Evolutionary conservation across 1,140 invertebrate genomes (phyloP), one percentile per base, ranked within the genome.

Genomic region (Eriosoma lanigerum): DNA sequence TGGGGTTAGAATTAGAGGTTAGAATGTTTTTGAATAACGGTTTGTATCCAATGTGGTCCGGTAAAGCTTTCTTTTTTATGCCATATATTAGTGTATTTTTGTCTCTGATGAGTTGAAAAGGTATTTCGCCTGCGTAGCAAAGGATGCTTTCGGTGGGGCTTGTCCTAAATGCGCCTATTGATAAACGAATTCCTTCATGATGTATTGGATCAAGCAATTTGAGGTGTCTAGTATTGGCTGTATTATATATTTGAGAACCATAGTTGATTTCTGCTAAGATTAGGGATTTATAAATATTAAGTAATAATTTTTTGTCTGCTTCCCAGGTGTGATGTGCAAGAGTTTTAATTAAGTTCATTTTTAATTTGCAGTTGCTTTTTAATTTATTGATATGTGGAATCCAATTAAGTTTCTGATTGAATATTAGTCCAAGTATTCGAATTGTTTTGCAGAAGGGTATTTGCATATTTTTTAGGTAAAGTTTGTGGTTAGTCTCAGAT

Each of bases 221-320:
- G 1, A 26, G 58, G 15, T 26, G 10, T 13, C 26, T 62, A 1
- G 58, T 0, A 0, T 62, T 62, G 8, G 24, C 24, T 62, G 15
- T 26, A 13, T 62, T 62, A 21, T 62, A 62, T 19, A 62, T 62
- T 62, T 0, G 58, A 5, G 58, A 24, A 21, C 60, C 60, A 1
- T 64, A 64, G 12, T 64, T 64, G 19, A 64, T 64, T 56, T 56
- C n/a, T 56, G 54, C n/a, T 56, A 56, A 12, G 13, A 56, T 24
- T 56, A 56, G 24, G 1, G 60, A 13, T 64, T 64, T 64, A 38
- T 64, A 64, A 26, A 64, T 26, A 5, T 19, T 29, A 19, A 32
- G 19, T 1, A 64, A 64, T 15, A 24, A 29, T 0, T 64, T 64
- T 64, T 64, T 64, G 0, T 64, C 29, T 32, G 29, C 60, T 38